A percentile compares a stretch with the other conserved stretches of the same genome.
phyloP scores from a whole-genome alignment of 2,113 vertebrate genomes.

The Brachyistius frenatus region DNA sequence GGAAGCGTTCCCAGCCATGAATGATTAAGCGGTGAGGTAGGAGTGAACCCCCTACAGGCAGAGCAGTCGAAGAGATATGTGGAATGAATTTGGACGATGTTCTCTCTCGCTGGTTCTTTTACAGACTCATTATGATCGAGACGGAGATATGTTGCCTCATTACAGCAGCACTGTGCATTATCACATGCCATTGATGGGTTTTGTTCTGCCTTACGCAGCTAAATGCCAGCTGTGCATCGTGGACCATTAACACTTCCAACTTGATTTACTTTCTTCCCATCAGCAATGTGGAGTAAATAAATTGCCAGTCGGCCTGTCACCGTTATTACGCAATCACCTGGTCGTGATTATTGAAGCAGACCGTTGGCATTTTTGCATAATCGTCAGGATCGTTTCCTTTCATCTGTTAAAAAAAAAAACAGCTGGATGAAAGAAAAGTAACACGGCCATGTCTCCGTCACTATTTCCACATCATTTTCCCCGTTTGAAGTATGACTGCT shows the following conservation, averaged over 20 bases:
- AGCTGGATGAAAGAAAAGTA: too few species aligned
- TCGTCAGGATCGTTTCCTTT: too few species aligned
- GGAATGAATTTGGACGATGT: constrained; percentile 1
- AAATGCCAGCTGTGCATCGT: neutral
- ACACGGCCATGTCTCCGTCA: too few species aligned
- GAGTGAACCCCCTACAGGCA: constrained; percentile 24
- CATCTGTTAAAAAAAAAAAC: too few species aligned
- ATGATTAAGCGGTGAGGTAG: constrained; percentile 64
- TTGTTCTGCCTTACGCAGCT: neutral
- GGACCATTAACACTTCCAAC: neutral
- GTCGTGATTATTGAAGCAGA: too few species aligned
- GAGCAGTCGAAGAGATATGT: constrained; percentile 9
- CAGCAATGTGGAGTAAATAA: neutral
- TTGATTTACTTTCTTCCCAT: neutral
- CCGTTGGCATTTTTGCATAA: too few species aligned
- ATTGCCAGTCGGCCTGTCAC: neutral
- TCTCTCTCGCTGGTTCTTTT: neutral
- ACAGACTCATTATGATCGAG: constrained; percentile 26
- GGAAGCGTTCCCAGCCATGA: constrained; percentile 51
- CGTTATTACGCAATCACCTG: too few species aligned
- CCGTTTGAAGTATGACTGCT: too few species aligned
- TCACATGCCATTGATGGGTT: neutral
- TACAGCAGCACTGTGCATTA: neutral
- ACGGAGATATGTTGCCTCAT: constrained; percentile 12
- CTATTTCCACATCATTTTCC: too few species aligned